Conservation (phyloP, 2,113 vertebrate genomes). For the Pelodiscus sinensis region DNA sequence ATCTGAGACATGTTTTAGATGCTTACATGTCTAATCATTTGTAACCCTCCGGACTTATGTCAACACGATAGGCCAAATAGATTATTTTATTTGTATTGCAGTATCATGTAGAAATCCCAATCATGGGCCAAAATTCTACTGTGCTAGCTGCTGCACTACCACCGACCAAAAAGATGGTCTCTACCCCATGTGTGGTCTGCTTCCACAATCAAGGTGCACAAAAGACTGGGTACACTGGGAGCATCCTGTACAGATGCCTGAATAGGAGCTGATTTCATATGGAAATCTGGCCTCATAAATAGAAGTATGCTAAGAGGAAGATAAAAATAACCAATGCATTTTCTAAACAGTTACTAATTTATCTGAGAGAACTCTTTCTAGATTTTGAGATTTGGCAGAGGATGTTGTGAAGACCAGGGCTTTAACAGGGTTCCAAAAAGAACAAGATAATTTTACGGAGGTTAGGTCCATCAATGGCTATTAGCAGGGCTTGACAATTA, state of each 20-base stretch:
- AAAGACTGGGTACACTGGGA: not conserved
- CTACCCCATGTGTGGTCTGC: not conserved
- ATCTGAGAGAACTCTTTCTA: not conserved
- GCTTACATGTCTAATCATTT: not conserved
- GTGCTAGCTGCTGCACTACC: not conserved
- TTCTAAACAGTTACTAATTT: not conserved
- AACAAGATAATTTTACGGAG: no score
- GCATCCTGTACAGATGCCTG: not conserved
- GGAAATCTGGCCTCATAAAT: not conserved
- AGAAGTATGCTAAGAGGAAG: not conserved
- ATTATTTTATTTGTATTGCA: conserved; percentile 34
- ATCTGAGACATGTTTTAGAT: conserved; percentile 8
- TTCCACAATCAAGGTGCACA: not conserved
- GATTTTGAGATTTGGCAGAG: not conserved
- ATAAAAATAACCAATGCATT: not conserved
- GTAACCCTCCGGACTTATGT: not conserved
- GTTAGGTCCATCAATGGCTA: no score
- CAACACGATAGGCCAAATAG: conserved; percentile 18
- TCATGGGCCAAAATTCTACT: not conserved
- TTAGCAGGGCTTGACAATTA: no score
- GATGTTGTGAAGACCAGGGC: no score
- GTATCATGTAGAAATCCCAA: not conserved
- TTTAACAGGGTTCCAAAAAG: no score
- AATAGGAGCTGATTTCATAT: not conserved
- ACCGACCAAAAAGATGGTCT: not conserved